Evolutionary conservation across 2,113 vertebrate genomes (phyloP).

Genomic region (Malurus melanocephalus): DNA sequence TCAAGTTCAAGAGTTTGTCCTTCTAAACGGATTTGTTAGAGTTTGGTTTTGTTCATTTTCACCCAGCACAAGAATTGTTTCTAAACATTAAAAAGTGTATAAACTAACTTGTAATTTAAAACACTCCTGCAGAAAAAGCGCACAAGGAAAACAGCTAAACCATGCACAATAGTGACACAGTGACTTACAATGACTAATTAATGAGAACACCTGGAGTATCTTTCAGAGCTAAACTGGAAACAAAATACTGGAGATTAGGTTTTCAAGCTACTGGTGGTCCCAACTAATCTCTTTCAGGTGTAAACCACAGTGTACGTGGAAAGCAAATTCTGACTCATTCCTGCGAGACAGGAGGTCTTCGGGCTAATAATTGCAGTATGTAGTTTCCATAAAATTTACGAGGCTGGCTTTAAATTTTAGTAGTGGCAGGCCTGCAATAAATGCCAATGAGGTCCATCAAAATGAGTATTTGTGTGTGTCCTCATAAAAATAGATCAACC

Average conservation of each 20-base stretch:
- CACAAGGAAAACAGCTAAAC: constrained; percentile 53
- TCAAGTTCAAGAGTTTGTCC: background rate
- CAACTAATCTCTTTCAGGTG: constrained; percentile 95
- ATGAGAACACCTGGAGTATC: constrained; percentile 89
- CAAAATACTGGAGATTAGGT: constrained; percentile 90
- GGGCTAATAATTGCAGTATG: constrained; percentile 68
- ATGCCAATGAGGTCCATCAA: constrained; percentile 62
- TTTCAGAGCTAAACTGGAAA: constrained; percentile 81
- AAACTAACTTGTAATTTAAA: constrained; percentile 72
- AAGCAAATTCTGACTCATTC: constrained; percentile 59
- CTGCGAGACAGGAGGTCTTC: constrained; percentile 61
- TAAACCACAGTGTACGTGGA: constrained; percentile 72
- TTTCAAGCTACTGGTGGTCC: constrained; percentile 86
- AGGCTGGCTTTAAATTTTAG: constrained; percentile 68
- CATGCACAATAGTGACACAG: constrained; percentile 68
- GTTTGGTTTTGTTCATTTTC: background rate
- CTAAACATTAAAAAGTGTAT: constrained; percentile 44
- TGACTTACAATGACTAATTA: constrained; percentile 77
- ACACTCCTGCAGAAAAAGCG: constrained; percentile 59
- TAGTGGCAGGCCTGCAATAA: constrained; percentile 58
- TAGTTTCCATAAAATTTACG: constrained; percentile 64
- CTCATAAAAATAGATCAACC: constrained; percentile 66
- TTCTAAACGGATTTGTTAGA: background rate
- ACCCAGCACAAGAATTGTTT: constrained; percentile 25
- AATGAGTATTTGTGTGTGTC: constrained; percentile 55